These are phyloP conservation scores for Phycodurus eques DNA, from an alignment of 2,113 vertebrate species.

Conservation along the genomic window DNA sequence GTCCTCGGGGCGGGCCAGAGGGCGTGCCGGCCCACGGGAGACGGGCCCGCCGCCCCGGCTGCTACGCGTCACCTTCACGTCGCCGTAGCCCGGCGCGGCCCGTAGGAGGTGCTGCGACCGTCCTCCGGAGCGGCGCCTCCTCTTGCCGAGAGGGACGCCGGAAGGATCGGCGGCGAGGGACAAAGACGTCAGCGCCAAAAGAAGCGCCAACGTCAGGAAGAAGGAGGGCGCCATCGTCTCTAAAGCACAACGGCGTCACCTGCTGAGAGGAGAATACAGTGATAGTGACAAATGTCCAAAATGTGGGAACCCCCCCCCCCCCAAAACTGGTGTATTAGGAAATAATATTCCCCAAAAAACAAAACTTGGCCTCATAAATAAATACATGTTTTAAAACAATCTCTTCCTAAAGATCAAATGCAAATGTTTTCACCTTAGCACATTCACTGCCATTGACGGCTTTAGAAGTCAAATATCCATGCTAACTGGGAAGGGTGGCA, in stretches of 20 bases:
- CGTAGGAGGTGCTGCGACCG: constrained; percentile 64
- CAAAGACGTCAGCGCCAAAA: constrained; percentile 42
- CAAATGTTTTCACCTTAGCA: too few relatives aligned
- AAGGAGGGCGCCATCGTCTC: constrained; percentile 57
- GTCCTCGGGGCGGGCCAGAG: constrained; percentile 61
- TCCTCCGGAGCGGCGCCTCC: constrained; percentile 60
- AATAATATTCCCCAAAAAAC: too few relatives aligned
- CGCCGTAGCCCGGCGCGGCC: constrained; percentile 43
- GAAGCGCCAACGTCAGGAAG: constrained; percentile 48
- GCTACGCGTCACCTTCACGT: constrained; percentile 57
- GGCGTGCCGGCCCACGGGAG: constrained; percentile 54
- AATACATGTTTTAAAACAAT: too few relatives aligned
- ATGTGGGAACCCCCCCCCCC: too few relatives aligned
- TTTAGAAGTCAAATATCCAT: too few relatives aligned
- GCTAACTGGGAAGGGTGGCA: too few relatives aligned
- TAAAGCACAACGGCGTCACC: constrained; percentile 51
- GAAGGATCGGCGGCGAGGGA: constrained; percentile 52
- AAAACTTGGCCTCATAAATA: too few relatives aligned
- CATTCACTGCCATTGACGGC: too few relatives aligned
- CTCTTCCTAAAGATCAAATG: too few relatives aligned
- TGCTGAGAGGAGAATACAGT: constrained; percentile 39
- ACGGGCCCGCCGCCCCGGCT: constrained; percentile 53
- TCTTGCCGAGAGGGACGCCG: constrained; percentile 45
- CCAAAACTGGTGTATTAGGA: too few relatives aligned
- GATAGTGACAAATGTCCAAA: not conserved